These are phyloP conservation scores for Polietes domitor DNA, from an alignment of 2,888 invertebrate genomes.

Conservation along the genomic window DNA sequence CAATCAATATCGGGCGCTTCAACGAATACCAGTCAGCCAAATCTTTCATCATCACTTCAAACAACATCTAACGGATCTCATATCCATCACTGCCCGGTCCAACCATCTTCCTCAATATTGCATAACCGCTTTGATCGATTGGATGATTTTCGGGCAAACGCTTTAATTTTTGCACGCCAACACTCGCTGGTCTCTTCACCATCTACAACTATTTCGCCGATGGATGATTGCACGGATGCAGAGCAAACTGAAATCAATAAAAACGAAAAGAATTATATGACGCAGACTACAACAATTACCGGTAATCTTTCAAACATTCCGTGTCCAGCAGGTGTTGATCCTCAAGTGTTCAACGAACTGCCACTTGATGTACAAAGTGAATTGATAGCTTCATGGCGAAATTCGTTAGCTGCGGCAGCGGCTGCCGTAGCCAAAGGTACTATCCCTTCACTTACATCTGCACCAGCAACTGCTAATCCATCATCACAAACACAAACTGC, in stretches of 20 bases:
- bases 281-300: conserved; percentile 66
- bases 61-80: too few species aligned
- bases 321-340: conserved; percentile 86
- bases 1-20: conserved; percentile 36
- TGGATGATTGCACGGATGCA: conserved; percentile 73
- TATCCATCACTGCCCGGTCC: conserved; percentile 73
- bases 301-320: conserved; percentile 78
- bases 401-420: conserved; percentile 76
- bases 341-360: conserved; percentile 86
- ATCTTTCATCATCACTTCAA: conserved; percentile 42
- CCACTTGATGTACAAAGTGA: conserved; percentile 88
- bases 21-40: conserved; percentile 60
- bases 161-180: conserved; percentile 67
- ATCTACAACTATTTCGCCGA: conserved; percentile 75
- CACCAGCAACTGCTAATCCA: conserved; percentile 27
- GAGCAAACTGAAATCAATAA: neutral
- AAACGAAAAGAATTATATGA: conserved; percentile 6
- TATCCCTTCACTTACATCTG: conserved; percentile 49
- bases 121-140: conserved; percentile 72
- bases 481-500: conserved; percentile 45
- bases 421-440: conserved; percentile 69
- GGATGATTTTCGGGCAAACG: conserved; percentile 69
- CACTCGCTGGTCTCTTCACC: conserved; percentile 68
- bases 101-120: conserved; percentile 73
- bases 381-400: conserved; percentile 85